A percentile compares a stretch with the other conserved stretches of the same genome.
Evolutionary conservation across 2,888 invertebrate species (phyloP).

Genomic region (Ceratothoa steindachneri): DNA sequence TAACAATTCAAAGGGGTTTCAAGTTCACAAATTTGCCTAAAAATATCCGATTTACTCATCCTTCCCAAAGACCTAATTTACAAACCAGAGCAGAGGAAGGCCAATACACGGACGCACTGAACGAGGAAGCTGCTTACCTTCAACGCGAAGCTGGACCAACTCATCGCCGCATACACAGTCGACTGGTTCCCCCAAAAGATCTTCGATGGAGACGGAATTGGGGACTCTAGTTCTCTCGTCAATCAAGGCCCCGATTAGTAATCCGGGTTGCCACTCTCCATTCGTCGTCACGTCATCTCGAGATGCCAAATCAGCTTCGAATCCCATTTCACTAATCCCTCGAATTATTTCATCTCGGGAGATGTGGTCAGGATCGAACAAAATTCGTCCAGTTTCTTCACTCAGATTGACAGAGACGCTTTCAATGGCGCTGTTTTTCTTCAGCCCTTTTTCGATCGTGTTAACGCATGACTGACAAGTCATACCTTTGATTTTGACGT

Average conservation of each 20-base stretch:
- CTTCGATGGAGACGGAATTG: background rate
- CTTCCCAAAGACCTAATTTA: too few relatives aligned
- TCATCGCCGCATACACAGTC: slow-evolving; percentile 24
- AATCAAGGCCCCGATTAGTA: background rate
- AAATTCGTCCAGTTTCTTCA: slow-evolving; percentile 23
- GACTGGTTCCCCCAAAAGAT: background rate
- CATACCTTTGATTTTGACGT: slow-evolving; percentile 55
- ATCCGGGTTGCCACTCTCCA: background rate
- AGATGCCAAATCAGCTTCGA: slow-evolving; percentile 17
- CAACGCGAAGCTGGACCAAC: slow-evolving; percentile 8
- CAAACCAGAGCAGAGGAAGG: too few relatives aligned
- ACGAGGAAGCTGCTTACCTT: too few relatives aligned
- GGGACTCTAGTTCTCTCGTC: background rate
- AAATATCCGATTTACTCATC: too few relatives aligned
- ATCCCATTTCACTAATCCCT: slow-evolving; percentile 40
- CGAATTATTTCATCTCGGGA: slow-evolving; percentile 18
- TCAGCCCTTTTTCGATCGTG: slow-evolving; percentile 57
- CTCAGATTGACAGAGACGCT: slow-evolving; percentile 57
- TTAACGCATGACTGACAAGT: slow-evolving; percentile 58
- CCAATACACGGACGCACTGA: too few relatives aligned
- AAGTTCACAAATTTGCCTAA: too few relatives aligned
- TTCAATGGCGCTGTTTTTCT: slow-evolving; percentile 62
- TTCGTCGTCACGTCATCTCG: background rate
- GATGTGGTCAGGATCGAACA: slow-evolving; percentile 17
- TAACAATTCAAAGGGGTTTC: too few relatives aligned